Percentiles rank a stretch among this genome's conserved stretches.
Conservation (phyloP, 2,113 vertebrate species). For the Neotoma lepida region DNA sequence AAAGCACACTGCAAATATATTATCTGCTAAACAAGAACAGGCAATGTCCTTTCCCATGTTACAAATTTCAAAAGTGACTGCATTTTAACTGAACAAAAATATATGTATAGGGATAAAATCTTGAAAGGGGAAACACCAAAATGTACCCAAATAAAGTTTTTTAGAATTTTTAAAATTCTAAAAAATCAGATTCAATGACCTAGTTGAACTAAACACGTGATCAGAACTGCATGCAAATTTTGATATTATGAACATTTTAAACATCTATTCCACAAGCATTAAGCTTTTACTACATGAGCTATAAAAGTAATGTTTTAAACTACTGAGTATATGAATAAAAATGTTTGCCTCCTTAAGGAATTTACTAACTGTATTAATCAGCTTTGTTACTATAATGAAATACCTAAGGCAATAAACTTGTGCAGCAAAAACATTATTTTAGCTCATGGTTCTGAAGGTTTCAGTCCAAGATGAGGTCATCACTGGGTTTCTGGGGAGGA, state of each 20-base stretch:
- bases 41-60: constrained; percentile 13
- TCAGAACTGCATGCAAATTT: constrained; percentile 7
- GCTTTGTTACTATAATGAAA: not conserved
- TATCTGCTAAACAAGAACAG: constrained; percentile 58
- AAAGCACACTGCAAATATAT: constrained; percentile 57
- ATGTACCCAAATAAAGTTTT: constrained; percentile 10
- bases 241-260: constrained; percentile 12
- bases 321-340: constrained; percentile 5
- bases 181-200: not conserved
- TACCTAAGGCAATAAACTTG: not conserved
- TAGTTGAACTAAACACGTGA: not conserved
- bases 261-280: not conserved
- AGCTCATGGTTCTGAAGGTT: not conserved
- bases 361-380: not conserved
- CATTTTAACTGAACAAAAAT: constrained; percentile 42
- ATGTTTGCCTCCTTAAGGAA: not conserved
- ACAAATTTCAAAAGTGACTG: constrained; percentile 36
- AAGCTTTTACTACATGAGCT: not conserved
- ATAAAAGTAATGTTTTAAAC: not conserved
- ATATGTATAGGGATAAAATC: constrained; percentile 16
- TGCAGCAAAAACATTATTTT: not conserved
- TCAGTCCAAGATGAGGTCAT: not conserved
- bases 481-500: not conserved
- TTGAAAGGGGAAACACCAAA: not conserved
- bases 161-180: constrained; percentile 12